Percentiles rank a stretch among this genome's conserved stretches.
Evolutionary conservation across 2,888 invertebrate genomes (phyloP).

Genomic region (Acheta domesticus): DNA sequence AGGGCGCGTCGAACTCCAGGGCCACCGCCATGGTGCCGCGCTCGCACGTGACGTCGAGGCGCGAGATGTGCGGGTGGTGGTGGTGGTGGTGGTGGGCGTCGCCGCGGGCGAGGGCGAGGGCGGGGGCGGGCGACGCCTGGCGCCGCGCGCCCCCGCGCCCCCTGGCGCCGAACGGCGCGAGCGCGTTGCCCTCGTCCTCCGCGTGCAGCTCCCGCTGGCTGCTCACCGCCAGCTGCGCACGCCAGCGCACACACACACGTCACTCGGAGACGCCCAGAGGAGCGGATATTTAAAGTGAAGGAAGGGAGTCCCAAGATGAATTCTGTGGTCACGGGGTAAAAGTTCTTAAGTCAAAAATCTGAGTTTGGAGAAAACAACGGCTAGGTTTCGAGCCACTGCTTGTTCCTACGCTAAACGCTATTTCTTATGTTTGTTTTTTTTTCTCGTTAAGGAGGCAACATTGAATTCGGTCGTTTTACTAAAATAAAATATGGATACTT

Average conservation of each 20-base stretch:
- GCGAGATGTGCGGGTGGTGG: slow-evolving; percentile 53
- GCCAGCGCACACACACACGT: not conserved
- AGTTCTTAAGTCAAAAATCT: no score
- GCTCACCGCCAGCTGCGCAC: slow-evolving; percentile 35
- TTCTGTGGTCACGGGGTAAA: no score
- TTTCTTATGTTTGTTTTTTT: no score
- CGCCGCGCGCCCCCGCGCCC: not conserved
- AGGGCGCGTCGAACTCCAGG: slow-evolving; percentile 61
- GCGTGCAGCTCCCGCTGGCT: slow-evolving; percentile 27
- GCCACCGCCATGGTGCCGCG: slow-evolving; percentile 58
- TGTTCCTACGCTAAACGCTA: no score
- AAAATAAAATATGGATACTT: no score
- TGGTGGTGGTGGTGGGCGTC: slow-evolving; percentile 34
- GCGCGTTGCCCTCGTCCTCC: slow-evolving; percentile 19
- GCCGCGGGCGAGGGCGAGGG: slow-evolving; percentile 25
- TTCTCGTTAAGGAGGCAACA: no score
- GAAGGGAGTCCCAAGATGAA: no score
- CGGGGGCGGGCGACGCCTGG: not conserved
- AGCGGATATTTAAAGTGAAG: no score
- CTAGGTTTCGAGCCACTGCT: no score
- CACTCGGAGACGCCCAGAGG: no score
- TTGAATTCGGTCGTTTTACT: no score
- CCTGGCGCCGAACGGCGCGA: not conserved
- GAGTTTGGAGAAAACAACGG: no score
- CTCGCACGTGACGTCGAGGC: slow-evolving; percentile 62